phyloP scores from a whole-genome alignment of 2,113 vertebrate species.

The Lepidothrix coronata region DNA sequence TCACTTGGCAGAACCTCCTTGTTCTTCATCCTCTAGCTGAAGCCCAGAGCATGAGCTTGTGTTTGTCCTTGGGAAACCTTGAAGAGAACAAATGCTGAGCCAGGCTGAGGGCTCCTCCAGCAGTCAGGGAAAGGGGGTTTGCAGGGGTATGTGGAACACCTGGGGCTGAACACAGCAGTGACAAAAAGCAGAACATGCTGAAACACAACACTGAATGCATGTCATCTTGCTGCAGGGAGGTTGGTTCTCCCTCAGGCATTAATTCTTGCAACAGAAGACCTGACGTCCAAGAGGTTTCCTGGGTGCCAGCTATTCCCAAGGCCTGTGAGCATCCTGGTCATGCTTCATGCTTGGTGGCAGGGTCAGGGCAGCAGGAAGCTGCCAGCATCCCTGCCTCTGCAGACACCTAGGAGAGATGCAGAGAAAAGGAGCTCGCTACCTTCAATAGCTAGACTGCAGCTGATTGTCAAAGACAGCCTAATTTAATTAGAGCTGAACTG shows the following conservation, averaged over 20 bases:
- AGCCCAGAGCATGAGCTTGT: neutral
- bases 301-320: neutral
- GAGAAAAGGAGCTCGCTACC: neutral
- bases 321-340: neutral
- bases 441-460: neutral
- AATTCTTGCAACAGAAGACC: neutral
- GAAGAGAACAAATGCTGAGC: neutral
- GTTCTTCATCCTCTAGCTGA: neutral
- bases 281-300: conserved; percentile 14
- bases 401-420: neutral
- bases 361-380: neutral
- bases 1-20: neutral
- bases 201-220: neutral
- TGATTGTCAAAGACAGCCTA: conserved; percentile 65
- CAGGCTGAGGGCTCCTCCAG: neutral
- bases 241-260: neutral
- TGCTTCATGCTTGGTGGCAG: neutral
- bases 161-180: neutral
- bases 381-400: neutral
- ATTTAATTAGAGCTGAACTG: conserved; percentile 69
- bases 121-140: neutral
- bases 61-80: neutral
- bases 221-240: neutral
- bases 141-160: neutral
- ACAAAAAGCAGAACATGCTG: neutral